Conservation (phyloP, 2,888 invertebrate genomes). For the Dioctria linearis region DNA sequence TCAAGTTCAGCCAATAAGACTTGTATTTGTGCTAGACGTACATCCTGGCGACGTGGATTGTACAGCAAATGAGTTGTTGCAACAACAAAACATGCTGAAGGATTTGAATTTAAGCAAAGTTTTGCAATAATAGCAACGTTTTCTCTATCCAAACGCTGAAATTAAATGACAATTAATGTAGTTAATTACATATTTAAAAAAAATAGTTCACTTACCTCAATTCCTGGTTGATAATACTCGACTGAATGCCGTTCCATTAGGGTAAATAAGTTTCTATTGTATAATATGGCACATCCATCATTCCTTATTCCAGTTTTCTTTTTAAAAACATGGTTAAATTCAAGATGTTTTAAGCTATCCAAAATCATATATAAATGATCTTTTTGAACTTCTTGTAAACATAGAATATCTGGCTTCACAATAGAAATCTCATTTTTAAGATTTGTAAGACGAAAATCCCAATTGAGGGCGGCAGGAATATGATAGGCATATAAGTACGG, state of each 20-base stretch:
- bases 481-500: constrained; percentile 79
- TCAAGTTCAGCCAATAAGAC: constrained; percentile 89
- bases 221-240: constrained; percentile 75
- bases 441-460: constrained; percentile 77
- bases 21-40: constrained; percentile 90
- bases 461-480: constrained; percentile 74
- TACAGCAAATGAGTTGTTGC: constrained; percentile 96
- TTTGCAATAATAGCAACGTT: constrained; percentile 90
- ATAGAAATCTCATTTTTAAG: constrained; percentile 72
- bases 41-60: constrained; percentile 91
- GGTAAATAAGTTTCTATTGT: constrained; percentile 78
- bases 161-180: background rate
- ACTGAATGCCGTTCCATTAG: constrained; percentile 79
- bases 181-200: no score
- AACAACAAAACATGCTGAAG: constrained; percentile 77
- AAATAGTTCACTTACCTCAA: constrained; percentile 55
- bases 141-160: constrained; percentile 81
- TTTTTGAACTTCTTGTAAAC: constrained; percentile 90
- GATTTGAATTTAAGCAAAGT: constrained; percentile 74
- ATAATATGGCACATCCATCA: constrained; percentile 95
- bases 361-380: constrained; percentile 80
- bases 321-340: constrained; percentile 83
- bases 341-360: constrained; percentile 70
- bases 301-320: constrained; percentile 84
- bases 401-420: constrained; percentile 72